phyloP scores from a whole-genome alignment of 2,113 vertebrate genomes.

The Anas platyrhynchos region DNA sequence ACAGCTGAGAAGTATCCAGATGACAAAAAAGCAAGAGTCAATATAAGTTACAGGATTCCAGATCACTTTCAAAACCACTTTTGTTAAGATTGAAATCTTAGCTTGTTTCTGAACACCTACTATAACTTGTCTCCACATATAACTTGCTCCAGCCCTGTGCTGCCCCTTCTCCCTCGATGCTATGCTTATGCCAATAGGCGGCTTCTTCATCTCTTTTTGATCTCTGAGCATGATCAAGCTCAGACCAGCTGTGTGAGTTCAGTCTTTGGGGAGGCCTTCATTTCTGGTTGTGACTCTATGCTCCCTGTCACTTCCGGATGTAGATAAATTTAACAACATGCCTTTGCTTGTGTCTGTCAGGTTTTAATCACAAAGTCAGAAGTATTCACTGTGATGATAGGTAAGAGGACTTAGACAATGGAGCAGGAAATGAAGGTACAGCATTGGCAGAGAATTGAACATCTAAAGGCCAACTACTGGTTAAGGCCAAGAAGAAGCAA shows the following conservation, averaged over 20 bases:
- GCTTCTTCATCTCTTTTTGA: background rate
- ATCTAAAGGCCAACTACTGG: background rate
- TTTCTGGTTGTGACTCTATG: background rate
- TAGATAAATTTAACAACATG: background rate
- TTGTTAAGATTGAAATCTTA: background rate
- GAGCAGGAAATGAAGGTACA: background rate
- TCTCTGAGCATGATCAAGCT: background rate
- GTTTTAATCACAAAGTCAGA: background rate
- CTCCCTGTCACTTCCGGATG: background rate
- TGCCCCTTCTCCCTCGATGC: background rate
- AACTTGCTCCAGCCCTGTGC: background rate
- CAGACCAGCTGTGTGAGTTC: background rate
- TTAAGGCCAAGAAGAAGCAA: background rate
- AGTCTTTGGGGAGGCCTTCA: background rate
- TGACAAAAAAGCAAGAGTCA: background rate
- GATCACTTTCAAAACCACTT: background rate
- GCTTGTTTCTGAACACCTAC: background rate
- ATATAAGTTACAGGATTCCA: background rate
- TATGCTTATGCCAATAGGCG: background rate
- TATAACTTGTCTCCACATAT: background rate
- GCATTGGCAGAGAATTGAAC: background rate
- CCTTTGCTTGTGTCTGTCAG: background rate
- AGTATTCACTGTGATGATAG: background rate
- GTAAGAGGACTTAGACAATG: background rate
- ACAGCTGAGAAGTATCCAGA: conserved; percentile 16